Conservation (phyloP, 2,797 vertebrate genomes). For the Smutsia temminckii region DNA sequence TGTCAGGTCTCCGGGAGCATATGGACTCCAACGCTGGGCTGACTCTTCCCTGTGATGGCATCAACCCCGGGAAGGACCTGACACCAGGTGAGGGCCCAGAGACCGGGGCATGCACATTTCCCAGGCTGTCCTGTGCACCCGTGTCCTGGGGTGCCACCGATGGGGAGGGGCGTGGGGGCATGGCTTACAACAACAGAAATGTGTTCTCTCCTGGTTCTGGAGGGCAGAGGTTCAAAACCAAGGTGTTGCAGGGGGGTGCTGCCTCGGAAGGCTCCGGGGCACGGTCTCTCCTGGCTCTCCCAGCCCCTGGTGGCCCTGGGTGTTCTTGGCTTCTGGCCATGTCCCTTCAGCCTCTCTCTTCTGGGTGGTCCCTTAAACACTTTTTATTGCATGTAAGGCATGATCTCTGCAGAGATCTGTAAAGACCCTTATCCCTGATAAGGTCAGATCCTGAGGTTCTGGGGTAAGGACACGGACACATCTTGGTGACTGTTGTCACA, state of each 20-base stretch:
- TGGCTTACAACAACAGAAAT: accelerated
- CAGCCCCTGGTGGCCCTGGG: accelerated
- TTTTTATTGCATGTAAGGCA: too few relatives aligned
- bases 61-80: accelerated
- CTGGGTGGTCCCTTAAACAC: background rate
- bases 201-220: accelerated
- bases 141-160: background rate
- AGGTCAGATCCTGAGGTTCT: background rate
- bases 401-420: too few relatives aligned
- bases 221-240: accelerated
- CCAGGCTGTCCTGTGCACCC: accelerated
- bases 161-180: background rate
- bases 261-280: accelerated
- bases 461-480: accelerated
- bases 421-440: background rate
- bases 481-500: background rate
- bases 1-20: background rate
- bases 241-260: background rate
- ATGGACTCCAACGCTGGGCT: background rate
- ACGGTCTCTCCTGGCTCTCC: accelerated
- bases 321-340: background rate
- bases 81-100: background rate
- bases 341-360: background rate
- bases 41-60: accelerated
- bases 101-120: background rate